A percentile compares a stretch with the other conserved stretches of the same genome.
phyloP scores from a whole-genome alignment of 2,113 vertebrate species.

The Corythoichthys haematopterus region DNA sequence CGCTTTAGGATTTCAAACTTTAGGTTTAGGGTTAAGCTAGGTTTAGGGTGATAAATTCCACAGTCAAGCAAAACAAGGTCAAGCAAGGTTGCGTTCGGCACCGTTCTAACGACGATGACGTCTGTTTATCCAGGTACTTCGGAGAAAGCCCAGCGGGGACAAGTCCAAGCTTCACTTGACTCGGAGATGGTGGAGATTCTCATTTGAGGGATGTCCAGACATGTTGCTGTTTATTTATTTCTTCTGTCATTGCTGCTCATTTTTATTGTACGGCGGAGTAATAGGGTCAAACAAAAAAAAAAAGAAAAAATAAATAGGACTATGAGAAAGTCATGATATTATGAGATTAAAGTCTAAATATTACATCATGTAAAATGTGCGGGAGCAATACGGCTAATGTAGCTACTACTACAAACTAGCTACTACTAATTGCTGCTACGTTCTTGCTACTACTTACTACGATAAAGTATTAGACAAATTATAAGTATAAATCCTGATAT shows the following conservation, averaged over 20 bases:
- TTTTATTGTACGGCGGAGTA: neutral
- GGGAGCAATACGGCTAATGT: too few species aligned
- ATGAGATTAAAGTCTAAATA: too few species aligned
- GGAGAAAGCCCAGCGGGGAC: conserved; percentile 40
- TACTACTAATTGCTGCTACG: too few species aligned
- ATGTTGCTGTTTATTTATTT: conserved; percentile 6
- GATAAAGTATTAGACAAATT: too few species aligned
- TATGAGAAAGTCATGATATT: too few species aligned
- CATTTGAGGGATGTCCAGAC: conserved; percentile 51
- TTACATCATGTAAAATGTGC: too few species aligned
- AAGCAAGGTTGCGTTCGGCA: neutral
- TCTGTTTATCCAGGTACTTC: neutral
- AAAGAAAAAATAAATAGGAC: too few species aligned
- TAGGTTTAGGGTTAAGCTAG: neutral
- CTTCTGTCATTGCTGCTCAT: neutral
- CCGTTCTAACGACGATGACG: neutral
- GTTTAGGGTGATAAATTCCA: neutral
- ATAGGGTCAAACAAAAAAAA: too few species aligned
- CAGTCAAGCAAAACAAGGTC: neutral
- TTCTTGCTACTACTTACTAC: too few species aligned
- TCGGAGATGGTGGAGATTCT: conserved; percentile 72
- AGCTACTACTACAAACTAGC: too few species aligned
- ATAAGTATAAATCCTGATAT: too few species aligned
- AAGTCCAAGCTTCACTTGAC: conserved; percentile 35
- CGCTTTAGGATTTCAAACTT: too few species aligned